Percentiles rank a stretch among this genome's conserved stretches.
Evolutionary conservation across 2,113 vertebrate species (phyloP).

Genomic region (Microcebus tavaratra): DNA sequence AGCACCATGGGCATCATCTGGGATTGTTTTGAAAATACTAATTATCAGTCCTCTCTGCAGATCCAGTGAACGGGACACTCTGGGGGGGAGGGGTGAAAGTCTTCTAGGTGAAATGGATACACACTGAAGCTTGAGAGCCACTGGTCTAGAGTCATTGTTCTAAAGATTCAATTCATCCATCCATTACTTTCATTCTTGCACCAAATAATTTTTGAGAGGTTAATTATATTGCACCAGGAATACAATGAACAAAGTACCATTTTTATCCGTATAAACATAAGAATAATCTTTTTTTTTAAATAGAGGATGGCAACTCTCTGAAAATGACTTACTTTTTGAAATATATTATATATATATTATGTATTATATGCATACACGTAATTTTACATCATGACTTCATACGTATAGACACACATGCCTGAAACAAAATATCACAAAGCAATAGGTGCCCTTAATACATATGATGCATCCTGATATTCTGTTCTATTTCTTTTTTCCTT

Average conservation of each 20-base stretch:
- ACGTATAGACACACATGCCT: neutral
- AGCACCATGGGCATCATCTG: fast-evolving
- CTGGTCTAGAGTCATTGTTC: neutral
- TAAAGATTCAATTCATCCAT: neutral
- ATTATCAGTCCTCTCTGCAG: neutral
- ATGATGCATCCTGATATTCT: neutral
- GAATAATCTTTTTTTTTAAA: neutral
- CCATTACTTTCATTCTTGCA: neutral
- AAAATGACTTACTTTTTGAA: neutral
- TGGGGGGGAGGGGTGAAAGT: neutral
- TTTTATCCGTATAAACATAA: neutral
- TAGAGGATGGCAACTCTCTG: neutral
- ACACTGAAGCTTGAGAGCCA: neutral
- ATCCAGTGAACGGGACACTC: neutral
- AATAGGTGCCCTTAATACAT: neutral
- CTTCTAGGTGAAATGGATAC: neutral
- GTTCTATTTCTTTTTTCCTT: neutral
- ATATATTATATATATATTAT: neutral
- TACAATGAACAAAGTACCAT: neutral
- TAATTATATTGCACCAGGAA: neutral
- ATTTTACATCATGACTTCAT: neutral
- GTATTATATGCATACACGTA: no score
- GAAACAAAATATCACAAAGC: neutral
- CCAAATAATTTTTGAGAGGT: neutral
- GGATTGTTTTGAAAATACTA: neutral